These are phyloP conservation scores for Hyla sarda DNA, from an alignment of 2,113 vertebrate genomes.

Conservation along the genomic window DNA sequence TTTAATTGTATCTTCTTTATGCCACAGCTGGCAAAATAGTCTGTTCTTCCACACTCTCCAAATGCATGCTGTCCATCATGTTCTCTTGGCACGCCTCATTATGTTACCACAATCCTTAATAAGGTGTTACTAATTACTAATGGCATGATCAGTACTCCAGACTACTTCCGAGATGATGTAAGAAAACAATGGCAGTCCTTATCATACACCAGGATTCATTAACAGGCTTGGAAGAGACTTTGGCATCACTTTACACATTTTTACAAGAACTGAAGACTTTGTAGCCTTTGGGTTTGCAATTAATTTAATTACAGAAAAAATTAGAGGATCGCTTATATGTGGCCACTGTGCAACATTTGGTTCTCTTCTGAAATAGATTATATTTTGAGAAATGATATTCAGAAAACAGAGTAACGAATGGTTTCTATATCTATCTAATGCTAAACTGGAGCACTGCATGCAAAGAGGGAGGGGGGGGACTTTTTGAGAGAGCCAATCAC, in stretches of 20 bases:
- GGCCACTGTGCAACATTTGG: neutral
- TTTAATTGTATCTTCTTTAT: conserved; percentile 4
- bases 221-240: conserved; percentile 8
- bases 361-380: no score
- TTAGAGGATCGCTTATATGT: neutral
- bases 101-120: conserved; percentile 45
- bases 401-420: no score
- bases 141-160: conserved; percentile 1
- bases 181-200: conserved; percentile 32
- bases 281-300: conserved; percentile 32
- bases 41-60: conserved; percentile 11
- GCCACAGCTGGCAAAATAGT: neutral
- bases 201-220: conserved; percentile 30
- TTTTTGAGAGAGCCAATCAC: no score
- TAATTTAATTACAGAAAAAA: conserved; percentile 22
- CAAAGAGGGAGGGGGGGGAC: no score
- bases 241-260: conserved; percentile 39
- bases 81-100: conserved; percentile 31
- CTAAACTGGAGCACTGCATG: no score
- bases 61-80: conserved; percentile 20
- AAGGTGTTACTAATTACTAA: conserved; percentile 49
- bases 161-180: conserved; percentile 15
- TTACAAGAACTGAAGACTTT: conserved; percentile 3
- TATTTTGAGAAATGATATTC: neutral
- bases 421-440: no score